phyloP scores from a whole-genome alignment of 2,888 invertebrate species.

The Drosophila prostipennis region DNA sequence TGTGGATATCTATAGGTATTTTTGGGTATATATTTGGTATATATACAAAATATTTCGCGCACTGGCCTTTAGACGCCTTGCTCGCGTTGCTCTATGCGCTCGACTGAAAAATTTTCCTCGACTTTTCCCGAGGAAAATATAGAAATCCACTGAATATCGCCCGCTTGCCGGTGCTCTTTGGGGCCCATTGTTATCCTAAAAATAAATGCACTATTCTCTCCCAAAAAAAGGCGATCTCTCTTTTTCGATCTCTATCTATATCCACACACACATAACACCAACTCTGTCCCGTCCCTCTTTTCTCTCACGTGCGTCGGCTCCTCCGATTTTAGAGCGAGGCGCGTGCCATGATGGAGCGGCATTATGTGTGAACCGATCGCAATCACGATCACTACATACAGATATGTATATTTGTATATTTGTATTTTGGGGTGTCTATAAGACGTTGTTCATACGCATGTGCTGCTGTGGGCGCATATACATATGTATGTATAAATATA shows the following conservation, averaged over 20 bases:
- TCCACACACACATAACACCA: constrained; percentile 1
- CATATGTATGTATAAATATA: not conserved
- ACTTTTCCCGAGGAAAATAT: constrained; percentile 55
- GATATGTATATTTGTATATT: constrained; percentile 1
- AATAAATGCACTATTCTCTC: constrained; percentile 55
- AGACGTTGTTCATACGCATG: constrained; percentile 26
- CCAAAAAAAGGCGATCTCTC: constrained; percentile 12
- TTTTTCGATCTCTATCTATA: constrained; percentile 13
- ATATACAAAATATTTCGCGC: constrained; percentile 59
- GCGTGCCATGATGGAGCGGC: constrained; percentile 58
- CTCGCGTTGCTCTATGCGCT: constrained; percentile 72
- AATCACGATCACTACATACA: constrained; percentile 54
- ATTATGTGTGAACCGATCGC: constrained; percentile 64
- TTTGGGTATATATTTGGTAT: constrained; percentile 29
- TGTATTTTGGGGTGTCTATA: constrained; percentile 51
- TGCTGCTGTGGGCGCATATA: constrained; percentile 3
- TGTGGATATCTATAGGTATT: constrained; percentile 37
- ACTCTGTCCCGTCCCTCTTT: constrained; percentile 1
- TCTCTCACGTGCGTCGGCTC: constrained; percentile 56
- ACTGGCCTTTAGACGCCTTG: constrained; percentile 59
- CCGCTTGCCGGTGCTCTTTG: constrained; percentile 40
- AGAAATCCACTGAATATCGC: constrained; percentile 54
- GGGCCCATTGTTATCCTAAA: constrained; percentile 75
- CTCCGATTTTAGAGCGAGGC: constrained; percentile 46
- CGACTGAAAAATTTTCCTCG: constrained; percentile 64